phyloP scores from a whole-genome alignment of 1,140 invertebrate genomes.

The Archivesica marissinica region DNA sequence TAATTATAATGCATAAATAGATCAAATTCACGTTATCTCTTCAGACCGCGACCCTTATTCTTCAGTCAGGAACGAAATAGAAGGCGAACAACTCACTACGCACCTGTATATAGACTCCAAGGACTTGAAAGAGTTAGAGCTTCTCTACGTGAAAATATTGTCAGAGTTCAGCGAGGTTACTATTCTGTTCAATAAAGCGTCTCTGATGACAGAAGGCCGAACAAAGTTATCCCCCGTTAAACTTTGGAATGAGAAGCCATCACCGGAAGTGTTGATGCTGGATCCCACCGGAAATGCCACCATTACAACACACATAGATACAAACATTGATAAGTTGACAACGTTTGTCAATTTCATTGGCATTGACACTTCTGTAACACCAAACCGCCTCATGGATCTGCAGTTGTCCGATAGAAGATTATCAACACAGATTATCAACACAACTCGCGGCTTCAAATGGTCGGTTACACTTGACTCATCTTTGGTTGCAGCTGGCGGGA shows the following conservation, averaged over 20 bases:
- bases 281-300: conserved; percentile 27
- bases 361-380: conserved; percentile 19
- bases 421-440: conserved; percentile 11
- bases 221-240: conserved; percentile 39
- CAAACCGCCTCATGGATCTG: conserved; percentile 35
- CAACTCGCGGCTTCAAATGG: conserved; percentile 55
- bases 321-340: conserved; percentile 47
- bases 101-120: conserved; percentile 45
- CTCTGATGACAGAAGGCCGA: conserved; percentile 19
- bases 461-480: conserved; percentile 33
- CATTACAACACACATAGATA: conserved; percentile 36
- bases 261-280: conserved; percentile 38
- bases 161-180: conserved; percentile 59
- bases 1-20: background rate
- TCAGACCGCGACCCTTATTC: conserved; percentile 54
- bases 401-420: conserved; percentile 17
- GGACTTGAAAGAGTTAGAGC: conserved; percentile 37
- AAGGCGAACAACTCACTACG: conserved; percentile 37
- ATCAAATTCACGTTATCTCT: background rate
- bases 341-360: conserved; percentile 56
- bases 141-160: conserved; percentile 54
- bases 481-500: conserved; percentile 35
- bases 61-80: conserved; percentile 38
- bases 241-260: conserved; percentile 52
- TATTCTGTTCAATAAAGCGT: conserved; percentile 41